Evolutionary conservation across 2,888 invertebrate genomes (phyloP), one percentile per base, ranked within the genome.

Genomic region (Craniophora ligustri): DNA sequence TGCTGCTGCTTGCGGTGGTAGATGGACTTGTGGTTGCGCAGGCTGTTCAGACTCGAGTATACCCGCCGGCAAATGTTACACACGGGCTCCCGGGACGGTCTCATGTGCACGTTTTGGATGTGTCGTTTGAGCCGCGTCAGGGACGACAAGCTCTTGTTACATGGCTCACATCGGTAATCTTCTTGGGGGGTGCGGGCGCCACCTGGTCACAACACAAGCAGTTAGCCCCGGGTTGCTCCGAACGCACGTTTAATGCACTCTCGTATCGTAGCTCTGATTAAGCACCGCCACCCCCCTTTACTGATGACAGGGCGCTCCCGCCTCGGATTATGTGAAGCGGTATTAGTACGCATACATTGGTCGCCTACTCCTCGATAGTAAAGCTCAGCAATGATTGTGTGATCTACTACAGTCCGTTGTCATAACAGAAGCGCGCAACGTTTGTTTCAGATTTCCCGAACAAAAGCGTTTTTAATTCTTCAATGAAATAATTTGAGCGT

Each of bases 61-160:
- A 97, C 97, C 87, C 97, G 96, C 92, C 97, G 97, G 95, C 97
- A 98, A 89, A 97, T 97, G 95, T 97, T 97, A 95, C 97, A 98
- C 88, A 97, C 97, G 75, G 97, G 97, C 94, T 97, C 97, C 94
- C 97, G 95, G 89, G 97, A 97, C 82, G 97, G 97, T 84, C 97
- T 95, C 96, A 97, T 97, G 94, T 97, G 97, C 83, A 97, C 97
- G 94, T 97, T 97, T 95, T 97, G 97, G 94, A 97, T 97, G 94
- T 97, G 97, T 84, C 97, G 96, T 95, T 97, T 97, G 94, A 97
- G 96, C 87, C 97, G 95, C 84, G 97, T 97, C 91, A 97, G 94
- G 81, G 97, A 97, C 85, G 97, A 97, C 87, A 97, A 95, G 94
- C 96, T 97, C 95, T 97, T 97, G 95, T 97, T 97, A 96, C 97